phyloP scores from a whole-genome alignment of 2,113 vertebrate species.

The Cairina moschata region DNA sequence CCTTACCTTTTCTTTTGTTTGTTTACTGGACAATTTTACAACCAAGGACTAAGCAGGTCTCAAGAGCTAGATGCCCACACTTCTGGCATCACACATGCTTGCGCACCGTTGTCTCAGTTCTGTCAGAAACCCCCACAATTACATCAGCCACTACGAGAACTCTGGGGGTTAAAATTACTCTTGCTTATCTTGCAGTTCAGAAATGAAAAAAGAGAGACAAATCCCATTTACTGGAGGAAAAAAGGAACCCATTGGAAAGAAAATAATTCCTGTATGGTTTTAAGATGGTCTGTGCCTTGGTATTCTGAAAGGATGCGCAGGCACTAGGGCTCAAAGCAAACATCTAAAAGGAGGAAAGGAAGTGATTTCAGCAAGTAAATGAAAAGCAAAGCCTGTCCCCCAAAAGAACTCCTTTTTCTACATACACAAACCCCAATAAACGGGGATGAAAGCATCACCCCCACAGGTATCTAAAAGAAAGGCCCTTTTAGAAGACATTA shows the following conservation, averaged over 20 bases:
- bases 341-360: neutral
- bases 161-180: neutral
- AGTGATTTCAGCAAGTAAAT: neutral
- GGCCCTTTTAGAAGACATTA: neutral
- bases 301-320: neutral
- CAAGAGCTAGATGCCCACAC: neutral
- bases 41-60: neutral
- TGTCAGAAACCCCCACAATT: neutral
- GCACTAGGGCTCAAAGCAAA: neutral
- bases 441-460: neutral
- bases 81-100: neutral
- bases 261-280: neutral
- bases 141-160: neutral
- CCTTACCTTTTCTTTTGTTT: neutral
- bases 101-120: neutral
- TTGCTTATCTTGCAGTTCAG: neutral
- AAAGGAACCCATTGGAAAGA: neutral
- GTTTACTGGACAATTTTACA: neutral
- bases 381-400: neutral
- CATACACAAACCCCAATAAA: neutral
- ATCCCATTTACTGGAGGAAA: neutral
- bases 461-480: neutral
- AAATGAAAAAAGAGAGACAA: neutral
- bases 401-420: neutral
- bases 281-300: neutral